Evolutionary conservation across 2,113 vertebrate genomes (phyloP).

Genomic region (Platysternon megacephalum): DNA sequence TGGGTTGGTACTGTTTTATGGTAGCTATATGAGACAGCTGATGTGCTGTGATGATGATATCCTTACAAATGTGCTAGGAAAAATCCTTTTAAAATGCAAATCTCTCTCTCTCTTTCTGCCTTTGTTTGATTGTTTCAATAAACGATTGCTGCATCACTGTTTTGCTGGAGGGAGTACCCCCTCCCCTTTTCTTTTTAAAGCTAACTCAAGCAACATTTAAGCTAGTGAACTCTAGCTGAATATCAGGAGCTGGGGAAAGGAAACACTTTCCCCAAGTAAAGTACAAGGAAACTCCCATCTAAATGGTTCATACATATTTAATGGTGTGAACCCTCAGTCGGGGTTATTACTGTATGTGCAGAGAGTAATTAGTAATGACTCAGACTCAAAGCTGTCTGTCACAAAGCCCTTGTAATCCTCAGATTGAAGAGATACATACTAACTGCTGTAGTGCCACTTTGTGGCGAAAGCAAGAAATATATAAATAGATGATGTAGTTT

Average conservation of each 20-base stretch:
- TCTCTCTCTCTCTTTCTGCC: background rate
- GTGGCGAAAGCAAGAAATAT: conserved; percentile 45
- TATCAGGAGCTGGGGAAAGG: background rate
- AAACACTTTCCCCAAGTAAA: background rate
- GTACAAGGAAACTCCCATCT: background rate
- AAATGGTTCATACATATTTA: background rate
- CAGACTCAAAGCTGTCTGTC: background rate
- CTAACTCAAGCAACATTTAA: background rate
- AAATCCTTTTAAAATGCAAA: background rate
- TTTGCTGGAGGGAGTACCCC: background rate
- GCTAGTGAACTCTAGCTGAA: background rate
- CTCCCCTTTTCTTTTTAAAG: background rate
- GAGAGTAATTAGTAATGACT: background rate
- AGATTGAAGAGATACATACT: background rate
- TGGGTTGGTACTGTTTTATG: background rate
- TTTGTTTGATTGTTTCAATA: background rate
- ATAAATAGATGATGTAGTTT: fast-evolving
- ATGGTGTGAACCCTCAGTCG: background rate
- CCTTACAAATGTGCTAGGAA: background rate
- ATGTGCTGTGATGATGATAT: background rate
- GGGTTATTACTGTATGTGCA: background rate
- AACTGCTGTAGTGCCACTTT: conserved; percentile 67
- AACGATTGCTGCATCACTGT: background rate
- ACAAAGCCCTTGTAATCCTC: background rate
- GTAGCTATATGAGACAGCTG: background rate